These are phyloP conservation scores for Microcebus jonahi DNA, from an alignment of 2,113 vertebrate genomes.

Conservation along the genomic window DNA sequence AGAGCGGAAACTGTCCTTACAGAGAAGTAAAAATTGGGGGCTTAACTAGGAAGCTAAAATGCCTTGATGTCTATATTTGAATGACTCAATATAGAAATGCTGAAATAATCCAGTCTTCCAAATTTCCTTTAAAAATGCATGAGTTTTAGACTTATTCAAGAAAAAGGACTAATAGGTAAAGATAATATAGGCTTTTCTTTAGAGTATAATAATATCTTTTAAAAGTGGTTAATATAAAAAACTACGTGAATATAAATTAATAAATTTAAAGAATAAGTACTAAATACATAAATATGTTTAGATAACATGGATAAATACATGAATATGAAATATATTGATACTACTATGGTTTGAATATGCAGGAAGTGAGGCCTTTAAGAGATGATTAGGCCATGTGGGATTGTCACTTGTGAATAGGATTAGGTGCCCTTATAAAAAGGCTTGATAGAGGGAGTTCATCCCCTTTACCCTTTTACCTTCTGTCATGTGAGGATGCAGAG, in stretches of 20 bases:
- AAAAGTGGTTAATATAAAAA: background rate
- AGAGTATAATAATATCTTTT: background rate
- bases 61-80: slow-evolving; percentile 23
- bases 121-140: background rate
- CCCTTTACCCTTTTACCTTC: background rate
- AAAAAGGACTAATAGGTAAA: background rate
- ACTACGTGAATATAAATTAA: background rate
- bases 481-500: background rate
- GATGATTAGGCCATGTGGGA: background rate
- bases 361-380: background rate
- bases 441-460: background rate
- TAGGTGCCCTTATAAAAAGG: background rate
- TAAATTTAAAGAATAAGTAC: background rate
- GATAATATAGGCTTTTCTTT: background rate
- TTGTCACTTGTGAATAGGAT: too few species aligned
- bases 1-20: background rate
- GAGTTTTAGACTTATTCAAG: background rate
- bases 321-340: background rate
- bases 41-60: slow-evolving; percentile 36
- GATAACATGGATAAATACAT: background rate
- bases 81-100: background rate
- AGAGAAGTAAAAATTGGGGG: background rate
- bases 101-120: background rate
- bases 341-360: background rate
- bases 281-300: background rate